Conservation (phyloP, 1,140 invertebrate species). For the Drosophila sturtevanti region DNA sequence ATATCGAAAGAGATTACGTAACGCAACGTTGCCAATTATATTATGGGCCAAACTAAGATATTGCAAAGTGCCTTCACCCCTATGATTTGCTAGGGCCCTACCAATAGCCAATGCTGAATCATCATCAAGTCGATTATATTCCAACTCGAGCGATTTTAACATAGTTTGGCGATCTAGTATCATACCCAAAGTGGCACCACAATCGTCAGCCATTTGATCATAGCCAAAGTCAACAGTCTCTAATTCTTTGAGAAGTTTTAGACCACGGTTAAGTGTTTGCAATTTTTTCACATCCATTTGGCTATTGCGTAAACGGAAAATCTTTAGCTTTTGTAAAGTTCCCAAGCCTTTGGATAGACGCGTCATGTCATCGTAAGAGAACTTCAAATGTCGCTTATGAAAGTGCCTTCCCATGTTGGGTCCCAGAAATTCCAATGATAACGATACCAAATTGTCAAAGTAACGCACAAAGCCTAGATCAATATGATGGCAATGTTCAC, state of each 20-base stretch:
- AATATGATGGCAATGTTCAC: constrained; percentile 63
- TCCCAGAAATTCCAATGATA: constrained; percentile 64
- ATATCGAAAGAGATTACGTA: constrained; percentile 19
- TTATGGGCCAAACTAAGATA: constrained; percentile 69
- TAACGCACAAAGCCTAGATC: constrained; percentile 62
- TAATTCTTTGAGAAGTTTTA: constrained; percentile 25
- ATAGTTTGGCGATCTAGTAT: constrained; percentile 38
- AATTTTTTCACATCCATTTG: constrained; percentile 54
- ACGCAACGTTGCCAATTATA: constrained; percentile 14
- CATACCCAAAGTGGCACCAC: constrained; percentile 33
- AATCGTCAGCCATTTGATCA: constrained; percentile 61
- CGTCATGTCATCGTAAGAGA: constrained; percentile 61
- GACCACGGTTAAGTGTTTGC: constrained; percentile 26
- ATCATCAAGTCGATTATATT: constrained; percentile 48
- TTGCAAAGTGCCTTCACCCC: constrained; percentile 10
- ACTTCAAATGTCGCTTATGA: constrained; percentile 59
- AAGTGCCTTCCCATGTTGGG: constrained; percentile 44
- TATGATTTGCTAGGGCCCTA: constrained; percentile 8
- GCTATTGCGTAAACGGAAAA: constrained; percentile 71
- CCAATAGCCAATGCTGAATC: constrained; percentile 40
- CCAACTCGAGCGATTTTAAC: constrained; percentile 51
- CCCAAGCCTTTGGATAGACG: constrained; percentile 46
- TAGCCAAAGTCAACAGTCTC: constrained; percentile 66
- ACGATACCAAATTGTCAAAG: constrained; percentile 48
- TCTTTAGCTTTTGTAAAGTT: constrained; percentile 37